phyloP scores from a whole-genome alignment of 1,140 invertebrate genomes.

The Drosophila bocqueti region DNA sequence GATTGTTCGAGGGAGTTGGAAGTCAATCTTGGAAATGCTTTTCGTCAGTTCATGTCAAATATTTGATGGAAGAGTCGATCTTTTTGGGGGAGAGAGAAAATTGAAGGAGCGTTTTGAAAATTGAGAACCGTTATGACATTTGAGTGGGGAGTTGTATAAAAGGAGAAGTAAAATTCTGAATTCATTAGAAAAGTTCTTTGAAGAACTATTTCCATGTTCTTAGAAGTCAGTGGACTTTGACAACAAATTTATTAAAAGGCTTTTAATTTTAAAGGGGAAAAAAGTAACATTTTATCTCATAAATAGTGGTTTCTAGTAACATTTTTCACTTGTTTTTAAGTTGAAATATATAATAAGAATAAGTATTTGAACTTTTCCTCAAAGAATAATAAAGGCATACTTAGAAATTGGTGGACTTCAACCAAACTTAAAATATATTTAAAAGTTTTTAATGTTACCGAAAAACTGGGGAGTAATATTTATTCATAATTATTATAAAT shows the following conservation, averaged over 20 bases:
- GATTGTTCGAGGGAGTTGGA: constrained; percentile 45
- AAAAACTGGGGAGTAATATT: too few relatives aligned
- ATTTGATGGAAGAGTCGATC: constrained; percentile 49
- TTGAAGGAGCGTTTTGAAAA: constrained; percentile 11
- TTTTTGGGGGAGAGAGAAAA: background rate
- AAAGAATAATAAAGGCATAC: too few relatives aligned
- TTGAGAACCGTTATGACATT: constrained; percentile 46
- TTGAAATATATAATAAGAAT: too few relatives aligned
- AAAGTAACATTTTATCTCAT: too few relatives aligned
- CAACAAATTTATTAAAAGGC: too few relatives aligned
- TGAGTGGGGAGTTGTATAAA: constrained; percentile 8
- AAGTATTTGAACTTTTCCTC: too few relatives aligned
- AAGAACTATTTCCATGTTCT: background rate
- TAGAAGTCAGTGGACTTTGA: background rate
- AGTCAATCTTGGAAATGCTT: constrained; percentile 43
- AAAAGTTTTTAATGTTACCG: too few relatives aligned
- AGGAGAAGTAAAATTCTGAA: background rate
- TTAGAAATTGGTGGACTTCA: too few relatives aligned
- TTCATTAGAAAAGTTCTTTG: constrained; percentile 7
- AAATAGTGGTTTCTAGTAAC: too few relatives aligned
- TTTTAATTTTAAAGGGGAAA: background rate
- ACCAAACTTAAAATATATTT: too few relatives aligned
- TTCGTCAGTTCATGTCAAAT: constrained; percentile 52
- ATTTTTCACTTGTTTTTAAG: too few relatives aligned
- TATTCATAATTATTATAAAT: too few relatives aligned